phyloP scores from a whole-genome alignment of 1,140 invertebrate genomes.

The Galleria mellonella region DNA sequence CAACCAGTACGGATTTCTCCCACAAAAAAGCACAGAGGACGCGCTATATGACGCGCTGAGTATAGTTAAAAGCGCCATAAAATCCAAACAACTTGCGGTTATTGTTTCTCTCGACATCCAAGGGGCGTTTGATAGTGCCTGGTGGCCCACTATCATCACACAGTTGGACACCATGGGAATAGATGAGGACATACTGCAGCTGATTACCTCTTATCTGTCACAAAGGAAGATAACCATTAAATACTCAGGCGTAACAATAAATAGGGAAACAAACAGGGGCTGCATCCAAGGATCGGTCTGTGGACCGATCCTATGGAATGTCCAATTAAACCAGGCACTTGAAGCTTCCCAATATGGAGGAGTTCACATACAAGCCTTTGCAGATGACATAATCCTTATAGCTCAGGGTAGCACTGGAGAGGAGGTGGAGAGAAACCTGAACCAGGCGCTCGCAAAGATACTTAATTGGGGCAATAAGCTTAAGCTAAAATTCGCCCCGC shows the following conservation, averaged over 20 bases:
- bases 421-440: neutral
- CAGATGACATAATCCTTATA: constrained; percentile 1
- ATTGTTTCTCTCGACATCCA: constrained; percentile 8
- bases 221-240: neutral
- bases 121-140: constrained; percentile 7
- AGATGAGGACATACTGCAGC: neutral
- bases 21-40: neutral
- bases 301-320: neutral
- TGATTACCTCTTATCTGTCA: neutral
- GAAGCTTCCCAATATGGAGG: neutral
- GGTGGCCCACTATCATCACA: constrained; percentile 1
- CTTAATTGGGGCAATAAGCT: neutral
- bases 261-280: neutral
- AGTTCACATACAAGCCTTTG: neutral
- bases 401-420: neutral
- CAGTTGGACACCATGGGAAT: neutral
- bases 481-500: neutral
- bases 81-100: neutral
- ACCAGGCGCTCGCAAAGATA: neutral
- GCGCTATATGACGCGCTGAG: neutral
- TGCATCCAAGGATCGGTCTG: constrained; percentile 3
- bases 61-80: neutral
- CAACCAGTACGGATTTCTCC: neutral
- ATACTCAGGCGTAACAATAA: neutral
- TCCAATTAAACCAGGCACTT: neutral